Conservation (phyloP, 2,113 vertebrate genomes). For the Dascyllus trimaculatus region DNA sequence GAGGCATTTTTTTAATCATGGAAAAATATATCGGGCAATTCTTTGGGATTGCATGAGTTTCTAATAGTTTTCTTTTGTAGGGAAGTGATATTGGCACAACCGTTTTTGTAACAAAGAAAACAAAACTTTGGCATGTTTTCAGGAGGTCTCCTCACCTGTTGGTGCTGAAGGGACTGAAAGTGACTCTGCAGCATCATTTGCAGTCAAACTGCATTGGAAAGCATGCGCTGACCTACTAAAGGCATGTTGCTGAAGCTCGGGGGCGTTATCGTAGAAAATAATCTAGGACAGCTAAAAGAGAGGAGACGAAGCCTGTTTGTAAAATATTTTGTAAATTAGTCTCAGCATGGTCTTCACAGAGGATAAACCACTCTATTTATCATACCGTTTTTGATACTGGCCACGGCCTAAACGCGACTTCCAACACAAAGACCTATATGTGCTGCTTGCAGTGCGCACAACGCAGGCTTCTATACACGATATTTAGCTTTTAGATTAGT, state of each 20-base stretch:
- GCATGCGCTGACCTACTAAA: conserved; percentile 42
- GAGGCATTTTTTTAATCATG: conserved; percentile 83
- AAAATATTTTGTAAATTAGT: conserved; percentile 73
- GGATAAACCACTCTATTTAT: conserved; percentile 72
- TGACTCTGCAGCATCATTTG: conserved; percentile 7
- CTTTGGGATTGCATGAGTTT: conserved; percentile 84
- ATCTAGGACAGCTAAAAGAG: conserved; percentile 18
- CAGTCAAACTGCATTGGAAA: conserved; percentile 51
- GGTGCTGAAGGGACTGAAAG: conserved; percentile 36
- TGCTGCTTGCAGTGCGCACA: conserved; percentile 42
- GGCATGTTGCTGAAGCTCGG: conserved; percentile 37
- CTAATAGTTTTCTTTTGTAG: conserved; percentile 79
- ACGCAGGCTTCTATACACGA: conserved; percentile 18
- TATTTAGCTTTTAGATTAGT: conserved; percentile 60
- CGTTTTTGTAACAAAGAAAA: conserved; percentile 71
- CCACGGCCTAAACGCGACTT: conserved; percentile 52
- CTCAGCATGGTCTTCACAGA: conserved; percentile 71
- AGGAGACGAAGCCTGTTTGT: conserved; percentile 57
- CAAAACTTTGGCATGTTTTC: conserved; percentile 72
- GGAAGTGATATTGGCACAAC: conserved; percentile 72
- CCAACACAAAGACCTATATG: conserved; percentile 36
- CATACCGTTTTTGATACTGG: conserved; percentile 62
- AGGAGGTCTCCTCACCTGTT: conserved; percentile 39
- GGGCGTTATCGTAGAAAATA: conserved; percentile 2
- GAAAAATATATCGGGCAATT: conserved; percentile 83